Base-by-base conservation (phyloP, 2,113 vertebrate species). In the Ctenomys sociabilis region DNA sequence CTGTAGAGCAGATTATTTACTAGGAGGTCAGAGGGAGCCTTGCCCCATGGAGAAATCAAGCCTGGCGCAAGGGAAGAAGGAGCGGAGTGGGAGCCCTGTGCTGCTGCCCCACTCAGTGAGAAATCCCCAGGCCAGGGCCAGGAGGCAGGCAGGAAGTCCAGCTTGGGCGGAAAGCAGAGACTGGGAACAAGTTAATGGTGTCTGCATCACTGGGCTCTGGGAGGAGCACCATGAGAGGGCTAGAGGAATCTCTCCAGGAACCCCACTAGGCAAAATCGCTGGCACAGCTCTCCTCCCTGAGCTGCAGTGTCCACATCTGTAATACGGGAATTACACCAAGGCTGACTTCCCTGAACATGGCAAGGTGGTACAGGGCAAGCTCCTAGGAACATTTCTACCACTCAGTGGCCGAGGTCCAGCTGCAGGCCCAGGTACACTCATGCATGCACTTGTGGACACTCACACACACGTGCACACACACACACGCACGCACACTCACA, bases 221-320 rank as follows among this genome's bases (percentile, higher is more conserved):
- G 14, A 40, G 45, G 49, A 6, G 35, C 6, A 32, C 16, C 68
- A 24, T 19, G 1, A 3, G 30, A 86, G 92, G 35, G n/a, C 80
- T 49, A 17, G 22, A 37, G 49, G 80, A 35, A 84, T 81, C 86
- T 10, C 21, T 91, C 40, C 85, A 93, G 7, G 24, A 96, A 68
- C 35, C 37, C 6, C 1, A 11, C 80, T 13, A 49, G 75, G 90
- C 12, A 5, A 81, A 35, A 70, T 94, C 73, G 40, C 87, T 54
- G 5, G 4, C 85, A 54, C n/a, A 68, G 11, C 57, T 66, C 91
- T 70, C 87, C 21, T 49, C 57, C 66, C 64, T 1, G 13, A 73
- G 61, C 54, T 63, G 86, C 92, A 12, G 30, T 84, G 43, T 81
- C 35, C 68, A 37, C 75, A 52, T 61, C 88, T 28, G 87, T 24